phyloP scores from a whole-genome alignment of 2,888 invertebrate genomes.

The Eurytoma californica region DNA sequence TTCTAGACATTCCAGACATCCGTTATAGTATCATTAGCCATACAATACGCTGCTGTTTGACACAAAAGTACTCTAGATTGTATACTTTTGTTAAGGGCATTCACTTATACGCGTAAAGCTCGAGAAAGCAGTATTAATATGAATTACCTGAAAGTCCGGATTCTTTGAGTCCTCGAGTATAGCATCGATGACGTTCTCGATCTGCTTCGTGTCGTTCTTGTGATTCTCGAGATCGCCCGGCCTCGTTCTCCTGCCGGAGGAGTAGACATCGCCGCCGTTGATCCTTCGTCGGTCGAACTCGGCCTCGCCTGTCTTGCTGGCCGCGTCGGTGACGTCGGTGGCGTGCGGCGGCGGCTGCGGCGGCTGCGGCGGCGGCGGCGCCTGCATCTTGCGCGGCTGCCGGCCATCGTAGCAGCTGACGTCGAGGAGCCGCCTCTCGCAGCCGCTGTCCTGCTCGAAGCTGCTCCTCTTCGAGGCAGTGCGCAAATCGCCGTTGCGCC shows the following conservation, averaged over 20 bases:
- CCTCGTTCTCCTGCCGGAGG: slow-evolving; percentile 66
- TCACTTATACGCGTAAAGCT: neutral
- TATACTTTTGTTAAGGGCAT: slow-evolving; percentile 14
- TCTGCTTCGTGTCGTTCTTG: slow-evolving; percentile 75
- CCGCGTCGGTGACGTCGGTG: slow-evolving; percentile 56
- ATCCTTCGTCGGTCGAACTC: slow-evolving; percentile 65
- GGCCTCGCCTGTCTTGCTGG: slow-evolving; percentile 57
- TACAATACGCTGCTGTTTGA: neutral
- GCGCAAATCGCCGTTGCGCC: slow-evolving; percentile 38
- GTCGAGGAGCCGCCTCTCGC: slow-evolving; percentile 55
- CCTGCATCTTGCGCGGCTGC: slow-evolving; percentile 53
- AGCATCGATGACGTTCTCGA: slow-evolving; percentile 74
- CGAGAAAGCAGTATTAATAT: neutral
- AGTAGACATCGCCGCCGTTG: slow-evolving; percentile 65
- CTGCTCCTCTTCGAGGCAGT: slow-evolving; percentile 65
- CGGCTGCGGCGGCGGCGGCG: slow-evolving; percentile 65
- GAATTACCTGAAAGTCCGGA: slow-evolving; percentile 73
- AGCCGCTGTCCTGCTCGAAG: slow-evolving; percentile 63
- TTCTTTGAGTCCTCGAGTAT: slow-evolving; percentile 73
- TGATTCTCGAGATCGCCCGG: slow-evolving; percentile 75
- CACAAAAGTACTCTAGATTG: slow-evolving; percentile 8
- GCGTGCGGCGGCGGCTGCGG: slow-evolving; percentile 43
- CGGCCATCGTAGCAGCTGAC: slow-evolving; percentile 58
- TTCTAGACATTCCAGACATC: neutral
- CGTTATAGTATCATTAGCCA: neutral